These are phyloP conservation scores for Sakesphorus luctuosus DNA, from an alignment of 2,113 vertebrate species.

Conservation along the genomic window DNA sequence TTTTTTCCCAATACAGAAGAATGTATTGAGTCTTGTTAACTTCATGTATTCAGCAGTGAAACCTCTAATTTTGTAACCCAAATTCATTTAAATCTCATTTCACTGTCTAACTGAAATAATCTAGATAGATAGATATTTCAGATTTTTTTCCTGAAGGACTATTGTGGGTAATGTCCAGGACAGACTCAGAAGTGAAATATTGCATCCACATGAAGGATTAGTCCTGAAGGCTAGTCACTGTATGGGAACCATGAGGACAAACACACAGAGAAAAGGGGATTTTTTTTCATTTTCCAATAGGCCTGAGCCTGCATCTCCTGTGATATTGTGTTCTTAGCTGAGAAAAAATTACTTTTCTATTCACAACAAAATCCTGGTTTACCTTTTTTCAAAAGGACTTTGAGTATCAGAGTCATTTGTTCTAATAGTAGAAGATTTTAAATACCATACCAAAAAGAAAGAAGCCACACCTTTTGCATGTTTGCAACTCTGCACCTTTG, in stretches of 20 bases:
- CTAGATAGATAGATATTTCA: background rate
- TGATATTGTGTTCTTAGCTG: background rate
- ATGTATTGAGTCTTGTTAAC: background rate
- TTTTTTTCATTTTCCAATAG: background rate
- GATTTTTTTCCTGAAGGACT: background rate
- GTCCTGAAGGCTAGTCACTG: background rate
- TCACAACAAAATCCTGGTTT: background rate
- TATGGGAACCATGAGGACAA: background rate
- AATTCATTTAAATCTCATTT: background rate
- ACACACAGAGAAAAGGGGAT: background rate
- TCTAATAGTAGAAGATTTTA: background rate
- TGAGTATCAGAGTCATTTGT: background rate
- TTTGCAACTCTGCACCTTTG: background rate
- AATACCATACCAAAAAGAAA: background rate
- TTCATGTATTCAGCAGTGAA: background rate
- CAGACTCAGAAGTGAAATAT: background rate
- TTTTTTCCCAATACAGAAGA: background rate
- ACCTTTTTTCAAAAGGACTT: background rate
- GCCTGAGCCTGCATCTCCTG: background rate
- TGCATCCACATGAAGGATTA: background rate
- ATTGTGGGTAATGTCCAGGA: background rate
- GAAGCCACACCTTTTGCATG: background rate
- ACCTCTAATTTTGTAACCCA: background rate
- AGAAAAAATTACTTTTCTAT: background rate
- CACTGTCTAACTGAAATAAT: background rate